phyloP scores from a whole-genome alignment of 2,113 vertebrate species.

The Emydocephalus ijimae region DNA sequence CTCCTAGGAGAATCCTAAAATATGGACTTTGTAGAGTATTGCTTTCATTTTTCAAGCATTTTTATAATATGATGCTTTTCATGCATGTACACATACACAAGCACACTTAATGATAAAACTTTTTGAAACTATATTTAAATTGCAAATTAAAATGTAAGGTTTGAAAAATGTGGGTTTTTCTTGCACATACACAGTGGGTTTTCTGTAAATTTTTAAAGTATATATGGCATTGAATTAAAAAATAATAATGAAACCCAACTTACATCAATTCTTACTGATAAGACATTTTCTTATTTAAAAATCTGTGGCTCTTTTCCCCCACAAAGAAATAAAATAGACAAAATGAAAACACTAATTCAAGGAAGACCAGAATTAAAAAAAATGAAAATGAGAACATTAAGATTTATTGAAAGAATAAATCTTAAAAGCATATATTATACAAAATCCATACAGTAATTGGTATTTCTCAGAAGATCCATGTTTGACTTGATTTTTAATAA shows the following conservation, averaged over 20 bases:
- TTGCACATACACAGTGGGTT: not conserved
- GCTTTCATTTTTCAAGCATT: not conserved
- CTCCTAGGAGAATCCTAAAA: not conserved
- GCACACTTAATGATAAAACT: not conserved
- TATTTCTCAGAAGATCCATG: not conserved
- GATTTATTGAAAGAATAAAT: not conserved
- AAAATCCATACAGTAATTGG: not conserved
- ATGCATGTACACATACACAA: not conserved
- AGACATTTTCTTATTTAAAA: not conserved
- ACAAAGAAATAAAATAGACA: not conserved
- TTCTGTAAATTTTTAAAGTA: not conserved
- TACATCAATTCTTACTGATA: not conserved
- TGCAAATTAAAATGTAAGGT: not conserved
- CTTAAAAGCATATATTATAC: not conserved
- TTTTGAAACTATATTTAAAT: not conserved
- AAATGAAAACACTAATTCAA: not conserved
- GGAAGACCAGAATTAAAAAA: not conserved
- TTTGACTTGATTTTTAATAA: not conserved
- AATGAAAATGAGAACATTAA: not conserved
- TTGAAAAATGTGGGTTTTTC: not conserved
- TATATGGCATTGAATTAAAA: not conserved
- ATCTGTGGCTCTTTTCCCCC: not conserved
- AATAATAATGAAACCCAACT: not conserved
- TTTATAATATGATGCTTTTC: not conserved
- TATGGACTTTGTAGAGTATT: not conserved